These are phyloP conservation scores for Aproaerema taeniolella DNA, from an alignment of 2,888 invertebrate species.

Conservation along the genomic window DNA sequence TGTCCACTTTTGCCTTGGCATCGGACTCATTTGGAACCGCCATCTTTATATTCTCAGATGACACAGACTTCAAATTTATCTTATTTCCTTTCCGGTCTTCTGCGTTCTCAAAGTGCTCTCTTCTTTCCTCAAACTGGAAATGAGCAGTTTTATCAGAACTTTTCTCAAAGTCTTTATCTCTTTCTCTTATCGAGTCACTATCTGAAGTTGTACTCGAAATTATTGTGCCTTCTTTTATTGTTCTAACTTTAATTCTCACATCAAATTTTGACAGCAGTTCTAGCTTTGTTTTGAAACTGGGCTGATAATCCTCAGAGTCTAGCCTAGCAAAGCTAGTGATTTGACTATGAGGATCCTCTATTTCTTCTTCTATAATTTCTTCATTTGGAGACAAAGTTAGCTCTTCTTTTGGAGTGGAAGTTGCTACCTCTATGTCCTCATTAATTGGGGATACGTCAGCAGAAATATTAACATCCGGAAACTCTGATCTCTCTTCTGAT, in stretches of 20 bases:
- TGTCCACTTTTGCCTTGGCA: slow-evolving; percentile 56
- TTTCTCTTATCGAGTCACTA: slow-evolving; percentile 45
- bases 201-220: slow-evolving; percentile 58
- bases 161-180: slow-evolving; percentile 23
- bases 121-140: slow-evolving; percentile 42
- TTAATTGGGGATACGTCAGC: slow-evolving; percentile 5
- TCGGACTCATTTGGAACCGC: slow-evolving; percentile 68
- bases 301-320: slow-evolving; percentile 26
- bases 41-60: slow-evolving; percentile 63
- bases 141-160: neutral
- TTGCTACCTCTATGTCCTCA: neutral
- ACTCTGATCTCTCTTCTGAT: slow-evolving; percentile 14
- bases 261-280: slow-evolving; percentile 73
- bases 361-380: slow-evolving; percentile 26
- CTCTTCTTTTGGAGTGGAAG: neutral
- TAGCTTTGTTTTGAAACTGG: slow-evolving; percentile 61
- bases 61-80: slow-evolving; percentile 44
- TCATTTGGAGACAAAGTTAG: slow-evolving; percentile 1
- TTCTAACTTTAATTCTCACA: slow-evolving; percentile 71
- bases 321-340: slow-evolving; percentile 33
- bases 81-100: slow-evolving; percentile 39
- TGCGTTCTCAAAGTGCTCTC: slow-evolving; percentile 42
- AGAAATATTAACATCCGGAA: slow-evolving; percentile 7
- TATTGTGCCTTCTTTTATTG: slow-evolving; percentile 56
- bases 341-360: slow-evolving; percentile 39